Evolutionary conservation across 1,140 invertebrate species (phyloP).

Genomic region (Penaeus japonicus): DNA sequence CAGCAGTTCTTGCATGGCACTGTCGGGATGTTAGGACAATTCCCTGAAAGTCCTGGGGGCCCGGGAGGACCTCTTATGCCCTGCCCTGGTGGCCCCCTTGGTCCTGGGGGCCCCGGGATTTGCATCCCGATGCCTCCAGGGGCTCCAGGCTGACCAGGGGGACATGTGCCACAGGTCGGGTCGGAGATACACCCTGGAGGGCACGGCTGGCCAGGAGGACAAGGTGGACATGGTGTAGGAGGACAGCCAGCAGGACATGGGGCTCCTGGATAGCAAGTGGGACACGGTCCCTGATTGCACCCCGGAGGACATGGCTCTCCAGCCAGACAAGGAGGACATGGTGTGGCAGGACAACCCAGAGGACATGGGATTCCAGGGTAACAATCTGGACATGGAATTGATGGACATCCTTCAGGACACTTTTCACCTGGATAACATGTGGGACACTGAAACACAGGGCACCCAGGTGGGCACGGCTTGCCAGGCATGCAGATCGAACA

Average conservation of each 20-base stretch:
- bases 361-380: constrained; percentile 29
- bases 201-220: background rate
- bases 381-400: background rate
- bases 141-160: no score
- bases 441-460: background rate
- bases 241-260: background rate
- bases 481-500: constrained; percentile 14
- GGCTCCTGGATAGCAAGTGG: constrained; percentile 14
- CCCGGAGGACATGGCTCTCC: background rate
- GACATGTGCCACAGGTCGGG: background rate
- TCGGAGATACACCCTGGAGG: background rate
- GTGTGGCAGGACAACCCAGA: background rate
- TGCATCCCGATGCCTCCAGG: no score
- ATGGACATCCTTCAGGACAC: constrained; percentile 3
- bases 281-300: constrained; percentile 10
- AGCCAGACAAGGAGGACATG: constrained; percentile 18
- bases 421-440: background rate
- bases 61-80: no score
- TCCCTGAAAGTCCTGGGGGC: no score
- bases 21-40: no score
- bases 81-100: no score
- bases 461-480: background rate
- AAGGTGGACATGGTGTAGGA: background rate
- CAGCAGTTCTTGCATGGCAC: no score
- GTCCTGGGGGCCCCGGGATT: no score